Evolutionary conservation across 37 sponge, comb jelly and placozoan genomes (phyloP).

Genomic region (Geodia barretti): DNA sequence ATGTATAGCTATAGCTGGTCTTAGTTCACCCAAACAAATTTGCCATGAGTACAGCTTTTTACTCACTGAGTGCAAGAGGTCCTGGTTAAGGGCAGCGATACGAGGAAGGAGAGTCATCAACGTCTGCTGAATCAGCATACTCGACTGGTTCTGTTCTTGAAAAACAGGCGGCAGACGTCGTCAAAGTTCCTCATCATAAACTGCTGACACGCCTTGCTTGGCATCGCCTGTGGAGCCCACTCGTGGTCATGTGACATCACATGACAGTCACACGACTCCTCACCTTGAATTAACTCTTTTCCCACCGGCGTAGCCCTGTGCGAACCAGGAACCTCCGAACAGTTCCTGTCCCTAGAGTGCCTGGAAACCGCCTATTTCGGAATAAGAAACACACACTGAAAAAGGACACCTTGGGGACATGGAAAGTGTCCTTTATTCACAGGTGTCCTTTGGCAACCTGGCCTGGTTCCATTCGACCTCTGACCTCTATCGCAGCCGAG

Average conservation of each 20-base stretch:
- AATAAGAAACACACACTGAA: neutral
- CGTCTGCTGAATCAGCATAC: conserved; percentile 75
- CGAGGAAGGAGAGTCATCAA: conserved; percentile 76
- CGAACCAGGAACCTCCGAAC: conserved; percentile 50
- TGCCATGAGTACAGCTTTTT: neutral
- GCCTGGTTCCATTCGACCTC: neutral
- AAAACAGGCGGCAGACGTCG: conserved; percentile 59
- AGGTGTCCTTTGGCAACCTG: neutral
- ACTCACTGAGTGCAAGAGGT: conserved; percentile 57
- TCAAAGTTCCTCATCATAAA: conserved; percentile 58
- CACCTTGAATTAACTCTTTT: conserved; percentile 28
- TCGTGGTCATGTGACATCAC: no score
- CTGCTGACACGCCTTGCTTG: conserved; percentile 57
- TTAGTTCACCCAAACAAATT: no score
- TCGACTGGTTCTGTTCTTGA: conserved; percentile 68
- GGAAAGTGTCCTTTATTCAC: no score
- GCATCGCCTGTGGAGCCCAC: neutral
- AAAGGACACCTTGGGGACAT: no score
- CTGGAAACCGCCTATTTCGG: no score
- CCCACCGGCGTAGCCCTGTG: conserved; percentile 37
- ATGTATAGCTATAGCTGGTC: no score
- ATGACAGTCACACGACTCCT: neutral
- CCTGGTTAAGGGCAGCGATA: conserved; percentile 79
- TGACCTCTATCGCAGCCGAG: no score
- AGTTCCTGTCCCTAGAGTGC: neutral